Base-by-base conservation (phyloP, 2,113 vertebrate genomes). In the Choloepus hoffmanni region DNA sequence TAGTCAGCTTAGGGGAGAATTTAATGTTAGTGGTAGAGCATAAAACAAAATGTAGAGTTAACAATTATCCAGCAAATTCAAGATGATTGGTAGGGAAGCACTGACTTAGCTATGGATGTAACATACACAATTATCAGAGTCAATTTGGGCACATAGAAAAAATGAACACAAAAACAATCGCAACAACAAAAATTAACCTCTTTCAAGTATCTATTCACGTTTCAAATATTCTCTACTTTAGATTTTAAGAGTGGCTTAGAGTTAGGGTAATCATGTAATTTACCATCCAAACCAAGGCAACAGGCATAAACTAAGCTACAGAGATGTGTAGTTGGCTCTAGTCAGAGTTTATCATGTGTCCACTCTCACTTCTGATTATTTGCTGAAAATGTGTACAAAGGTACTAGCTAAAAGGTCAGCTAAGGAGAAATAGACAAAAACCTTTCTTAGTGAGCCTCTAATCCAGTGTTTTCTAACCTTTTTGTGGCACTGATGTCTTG, bases 381-480 rank as follows among this genome's bases (percentile, higher is more conserved):
- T 97, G 30, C 58, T 90, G 21, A 85, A 95, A 62, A 81, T 84
- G 3, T 72, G 33, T 83, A 83, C 48, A 85, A 78, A 72, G 76
- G 2, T 28, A 72, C 4, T 62, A 77, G 21, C 7, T 86, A 77
- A 90, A 67, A 81, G 85, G n/a, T 15, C 21, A 45, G 40, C 58
- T 90, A 50, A 81, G 36, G 18, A 76, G 11, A 89, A 84, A 87
- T 48, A 84, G 50, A 36, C 40, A 84, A 60, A 95, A 85, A 24
- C 15, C 67, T 85, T 83, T 81, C 48, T 88, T 45, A 82, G 53
- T 53, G 74, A 81, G 10, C n/a, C 40, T 89, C 18, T 76, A 24
- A 60, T 91, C 10, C 28, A 48, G 18, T 79, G 40, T 48, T 84
- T 90, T 53, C 13, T 26, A 74, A 86, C 19, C 21, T 68, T 81